Percentiles rank a stretch among this genome's conserved stretches.
Conservation (phyloP, 23 tunicate species). For the Halocynthia aurantium region DNA sequence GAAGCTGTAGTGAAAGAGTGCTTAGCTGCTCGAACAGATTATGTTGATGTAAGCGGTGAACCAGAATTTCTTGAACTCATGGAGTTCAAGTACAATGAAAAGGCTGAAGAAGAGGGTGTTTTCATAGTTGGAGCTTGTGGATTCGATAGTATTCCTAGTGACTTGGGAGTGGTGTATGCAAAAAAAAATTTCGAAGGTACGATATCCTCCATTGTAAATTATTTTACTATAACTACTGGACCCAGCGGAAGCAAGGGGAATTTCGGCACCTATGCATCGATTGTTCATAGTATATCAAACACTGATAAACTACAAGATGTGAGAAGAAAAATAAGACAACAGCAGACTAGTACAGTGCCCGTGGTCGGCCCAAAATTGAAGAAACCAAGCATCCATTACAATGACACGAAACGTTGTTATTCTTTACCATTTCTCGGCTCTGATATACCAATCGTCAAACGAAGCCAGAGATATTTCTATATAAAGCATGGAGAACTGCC, state of each 20-base stretch:
- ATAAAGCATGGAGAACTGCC: conserved; percentile 39
- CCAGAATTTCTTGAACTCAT: conserved; percentile 90
- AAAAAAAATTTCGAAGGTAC: conserved; percentile 50
- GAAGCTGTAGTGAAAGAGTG: conserved; percentile 90
- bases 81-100: conserved; percentile 68
- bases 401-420: conserved; percentile 12
- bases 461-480: conserved; percentile 62
- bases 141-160: conserved; percentile 91
- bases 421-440: conserved; percentile 84
- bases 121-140: conserved; percentile 91
- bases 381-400: conserved; percentile 33
- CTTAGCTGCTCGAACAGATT: conserved; percentile 56
- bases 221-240: conserved; percentile 42
- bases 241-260: conserved; percentile 47
- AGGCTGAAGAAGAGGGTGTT: conserved; percentile 46
- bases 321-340: conserved; percentile 18
- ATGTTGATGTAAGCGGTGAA: conserved; percentile 90
- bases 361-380: conserved; percentile 59
- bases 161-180: conserved; percentile 60
- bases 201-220: conserved; percentile 47
- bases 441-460: conserved; percentile 70
- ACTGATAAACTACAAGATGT: conserved; percentile 20
- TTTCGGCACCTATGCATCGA: conserved; percentile 82
- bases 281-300: conserved; percentile 61
- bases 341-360: conserved; percentile 31